phyloP scores from a whole-genome alignment of 2,113 vertebrate genomes.

The Pterocles burchelli region DNA sequence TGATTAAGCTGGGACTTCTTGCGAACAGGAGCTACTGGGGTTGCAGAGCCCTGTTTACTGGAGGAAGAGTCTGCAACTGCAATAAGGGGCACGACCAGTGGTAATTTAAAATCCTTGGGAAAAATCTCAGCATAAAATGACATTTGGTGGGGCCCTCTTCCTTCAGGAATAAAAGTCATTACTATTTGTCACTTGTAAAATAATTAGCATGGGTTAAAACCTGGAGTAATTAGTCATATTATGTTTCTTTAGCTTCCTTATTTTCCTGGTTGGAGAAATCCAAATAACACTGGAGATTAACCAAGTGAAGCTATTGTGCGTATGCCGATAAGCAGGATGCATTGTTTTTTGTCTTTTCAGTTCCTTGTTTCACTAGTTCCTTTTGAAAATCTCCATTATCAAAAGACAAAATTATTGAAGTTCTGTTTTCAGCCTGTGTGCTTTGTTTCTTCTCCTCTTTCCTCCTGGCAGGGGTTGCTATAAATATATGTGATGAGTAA shows the following conservation, averaged over 20 bases:
- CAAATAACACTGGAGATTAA: neutral
- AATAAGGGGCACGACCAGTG: neutral
- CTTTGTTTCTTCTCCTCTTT: neutral
- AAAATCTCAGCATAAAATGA: neutral
- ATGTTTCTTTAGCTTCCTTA: neutral
- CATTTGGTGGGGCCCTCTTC: neutral
- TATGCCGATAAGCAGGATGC: neutral
- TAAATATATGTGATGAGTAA: conserved; percentile 9
- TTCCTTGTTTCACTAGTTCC: neutral
- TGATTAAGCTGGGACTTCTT: neutral
- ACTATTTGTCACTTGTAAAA: neutral
- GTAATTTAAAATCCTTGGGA: neutral
- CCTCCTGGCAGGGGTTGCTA: neutral
- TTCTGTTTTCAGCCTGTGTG: neutral
- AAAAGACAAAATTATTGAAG: neutral
- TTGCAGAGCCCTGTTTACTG: neutral
- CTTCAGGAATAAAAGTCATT: neutral
- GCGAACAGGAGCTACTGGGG: neutral
- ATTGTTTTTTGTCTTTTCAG: neutral
- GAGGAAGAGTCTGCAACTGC: neutral
- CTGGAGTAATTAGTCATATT: neutral
- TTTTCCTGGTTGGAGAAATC: neutral
- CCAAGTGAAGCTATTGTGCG: neutral
- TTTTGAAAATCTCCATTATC: neutral
- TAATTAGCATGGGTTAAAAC: neutral